Evolutionary conservation across 2,113 vertebrate genomes (phyloP).

Genomic region (Crotalus viridis): DNA sequence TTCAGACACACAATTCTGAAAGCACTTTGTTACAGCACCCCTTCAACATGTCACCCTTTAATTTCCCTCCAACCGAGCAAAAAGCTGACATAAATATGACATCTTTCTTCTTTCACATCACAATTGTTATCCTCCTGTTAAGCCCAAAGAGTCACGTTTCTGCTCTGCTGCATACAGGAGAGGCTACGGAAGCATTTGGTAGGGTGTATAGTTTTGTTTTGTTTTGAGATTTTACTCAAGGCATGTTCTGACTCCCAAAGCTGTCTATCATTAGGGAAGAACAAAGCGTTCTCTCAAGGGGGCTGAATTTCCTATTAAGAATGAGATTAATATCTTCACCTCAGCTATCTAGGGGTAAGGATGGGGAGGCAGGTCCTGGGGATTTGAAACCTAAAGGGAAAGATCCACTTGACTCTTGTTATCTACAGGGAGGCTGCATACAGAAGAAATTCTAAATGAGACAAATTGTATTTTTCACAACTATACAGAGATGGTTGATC

Average conservation of each 20-base stretch:
- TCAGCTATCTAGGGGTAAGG: constrained; percentile 2
- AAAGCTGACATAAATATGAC: constrained; percentile 36
- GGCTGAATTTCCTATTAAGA: constrained; percentile 17
- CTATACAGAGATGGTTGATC: neutral
- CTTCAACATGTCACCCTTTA: constrained; percentile 9
- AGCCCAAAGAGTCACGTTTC: constrained; percentile 38
- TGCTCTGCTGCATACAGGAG: constrained; percentile 17
- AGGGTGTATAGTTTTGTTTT: neutral
- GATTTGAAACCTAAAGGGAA: neutral
- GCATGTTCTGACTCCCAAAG: constrained; percentile 29
- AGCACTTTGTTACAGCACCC: neutral
- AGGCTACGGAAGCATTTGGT: constrained; percentile 16
- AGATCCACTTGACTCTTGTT: neutral
- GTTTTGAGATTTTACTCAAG: constrained; percentile 39
- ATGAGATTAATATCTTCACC: neutral
- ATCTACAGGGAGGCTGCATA: neutral
- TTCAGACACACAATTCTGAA: neutral
- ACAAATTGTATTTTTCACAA: neutral
- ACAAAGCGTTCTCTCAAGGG: constrained; percentile 40
- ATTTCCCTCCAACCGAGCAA: constrained; percentile 25
- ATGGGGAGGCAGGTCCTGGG: neutral
- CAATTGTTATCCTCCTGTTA: constrained; percentile 54
- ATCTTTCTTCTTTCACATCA: constrained; percentile 10
- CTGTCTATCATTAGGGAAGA: constrained; percentile 5
- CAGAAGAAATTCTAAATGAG: neutral